These are phyloP conservation scores for Notolabrus celidotus DNA, from an alignment of 2,797 vertebrate species.

Conservation along the genomic window DNA sequence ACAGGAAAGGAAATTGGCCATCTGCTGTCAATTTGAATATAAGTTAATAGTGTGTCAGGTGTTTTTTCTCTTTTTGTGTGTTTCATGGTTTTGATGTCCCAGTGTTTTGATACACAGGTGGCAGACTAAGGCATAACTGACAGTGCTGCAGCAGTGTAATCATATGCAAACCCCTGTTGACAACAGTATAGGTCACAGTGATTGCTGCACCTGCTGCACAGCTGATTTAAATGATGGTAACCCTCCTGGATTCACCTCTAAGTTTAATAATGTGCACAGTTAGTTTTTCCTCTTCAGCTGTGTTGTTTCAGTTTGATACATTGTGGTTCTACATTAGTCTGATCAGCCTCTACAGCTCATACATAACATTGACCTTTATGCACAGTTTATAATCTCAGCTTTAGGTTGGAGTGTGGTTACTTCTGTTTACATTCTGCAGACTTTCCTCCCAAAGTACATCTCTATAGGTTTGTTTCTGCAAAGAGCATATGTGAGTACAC, in stretches of 20 bases:
- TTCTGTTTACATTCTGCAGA: background rate
- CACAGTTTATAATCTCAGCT: too few species aligned
- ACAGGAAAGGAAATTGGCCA: slow-evolving; percentile 70
- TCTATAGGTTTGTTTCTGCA: too few species aligned
- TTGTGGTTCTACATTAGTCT: too few species aligned
- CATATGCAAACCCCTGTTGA: background rate
- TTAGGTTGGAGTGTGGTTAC: background rate
- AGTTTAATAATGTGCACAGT: too few species aligned
- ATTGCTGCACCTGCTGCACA: slow-evolving; percentile 25
- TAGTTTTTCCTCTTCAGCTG: background rate
- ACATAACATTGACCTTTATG: too few species aligned
- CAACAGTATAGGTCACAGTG: slow-evolving; percentile 8
- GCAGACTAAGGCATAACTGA: slow-evolving; percentile 8
- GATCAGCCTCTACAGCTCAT: too few species aligned
- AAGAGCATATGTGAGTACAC: too few species aligned
- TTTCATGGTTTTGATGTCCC: slow-evolving; percentile 30
- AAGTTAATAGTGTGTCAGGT: slow-evolving; percentile 60
- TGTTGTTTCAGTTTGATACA: background rate
- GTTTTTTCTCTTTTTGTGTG: slow-evolving; percentile 10
- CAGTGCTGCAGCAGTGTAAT: background rate
- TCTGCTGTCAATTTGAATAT: slow-evolving; percentile 72
- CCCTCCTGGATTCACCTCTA: background rate
- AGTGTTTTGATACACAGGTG: slow-evolving; percentile 16
- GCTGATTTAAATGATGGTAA: slow-evolving; percentile 3
- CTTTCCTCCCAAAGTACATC: too few species aligned